Evolutionary conservation across 2,113 vertebrate species (phyloP).

Genomic region (Psilopsiagon aymara): DNA sequence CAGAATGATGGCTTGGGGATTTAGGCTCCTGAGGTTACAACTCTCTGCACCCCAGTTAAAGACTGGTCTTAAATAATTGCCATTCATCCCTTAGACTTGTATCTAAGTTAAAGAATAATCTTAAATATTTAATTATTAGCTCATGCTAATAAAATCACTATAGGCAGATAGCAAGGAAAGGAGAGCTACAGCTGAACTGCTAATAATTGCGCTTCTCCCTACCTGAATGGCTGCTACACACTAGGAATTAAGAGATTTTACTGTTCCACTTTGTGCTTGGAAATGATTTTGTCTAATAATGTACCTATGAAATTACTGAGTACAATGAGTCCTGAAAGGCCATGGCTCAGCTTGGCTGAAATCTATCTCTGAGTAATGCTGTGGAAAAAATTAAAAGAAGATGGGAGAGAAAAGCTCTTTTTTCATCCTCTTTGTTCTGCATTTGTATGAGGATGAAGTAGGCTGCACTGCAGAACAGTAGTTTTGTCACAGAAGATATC

Average conservation of each 20-base stretch:
- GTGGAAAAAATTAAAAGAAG: background rate
- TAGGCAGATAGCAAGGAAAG: background rate
- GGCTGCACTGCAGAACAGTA: slow-evolving; percentile 18
- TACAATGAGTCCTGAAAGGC: background rate
- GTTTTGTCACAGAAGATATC: slow-evolving; percentile 38
- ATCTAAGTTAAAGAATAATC: background rate
- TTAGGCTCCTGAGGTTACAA: background rate
- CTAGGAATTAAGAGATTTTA: background rate
- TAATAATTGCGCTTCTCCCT: background rate
- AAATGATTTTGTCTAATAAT: slow-evolving; percentile 1
- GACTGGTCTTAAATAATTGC: background rate
- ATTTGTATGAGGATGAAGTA: slow-evolving; percentile 38
- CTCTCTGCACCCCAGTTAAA: background rate
- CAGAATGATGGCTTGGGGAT: background rate
- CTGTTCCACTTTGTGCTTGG: background rate
- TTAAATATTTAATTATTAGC: background rate
- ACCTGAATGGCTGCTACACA: background rate
- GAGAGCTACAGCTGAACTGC: background rate
- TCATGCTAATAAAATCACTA: background rate
- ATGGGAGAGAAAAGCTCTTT: background rate
- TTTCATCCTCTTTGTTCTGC: slow-evolving; percentile 14
- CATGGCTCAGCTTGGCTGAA: background rate
- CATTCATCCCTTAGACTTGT: background rate
- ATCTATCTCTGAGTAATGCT: background rate
- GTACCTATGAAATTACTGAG: background rate